A percentile compares a stretch with the other conserved stretches of the same genome.
These are phyloP conservation scores for Nymphalis urticae DNA, from an alignment of 2,888 invertebrate genomes.

Conservation along the genomic window DNA sequence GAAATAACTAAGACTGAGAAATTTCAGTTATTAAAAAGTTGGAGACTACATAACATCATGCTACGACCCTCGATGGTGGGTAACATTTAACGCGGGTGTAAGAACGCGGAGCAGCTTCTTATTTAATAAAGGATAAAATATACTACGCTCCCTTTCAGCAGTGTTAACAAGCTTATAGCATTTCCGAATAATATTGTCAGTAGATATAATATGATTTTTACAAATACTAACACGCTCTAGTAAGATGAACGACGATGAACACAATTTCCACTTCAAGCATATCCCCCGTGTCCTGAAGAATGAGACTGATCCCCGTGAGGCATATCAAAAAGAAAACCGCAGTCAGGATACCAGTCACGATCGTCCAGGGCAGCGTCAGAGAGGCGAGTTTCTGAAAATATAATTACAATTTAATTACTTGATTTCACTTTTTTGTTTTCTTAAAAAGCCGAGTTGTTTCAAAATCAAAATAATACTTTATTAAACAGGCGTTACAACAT, in stretches of 20 bases:
- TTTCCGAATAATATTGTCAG: no score
- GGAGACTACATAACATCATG: no score
- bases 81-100: no score
- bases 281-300: slow-evolving; percentile 68
- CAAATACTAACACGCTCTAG: slow-evolving; percentile 61
- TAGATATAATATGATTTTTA: no score
- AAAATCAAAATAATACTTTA: background rate
- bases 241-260: slow-evolving; percentile 58
- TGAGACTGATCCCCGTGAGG: slow-evolving; percentile 69
- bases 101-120: no score
- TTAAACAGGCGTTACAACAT: no score
- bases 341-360: slow-evolving; percentile 71
- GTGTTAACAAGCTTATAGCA: no score
- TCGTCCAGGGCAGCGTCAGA: slow-evolving; percentile 74
- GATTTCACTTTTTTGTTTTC: background rate
- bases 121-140: no score
- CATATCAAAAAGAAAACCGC: slow-evolving; percentile 68
- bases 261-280: slow-evolving; percentile 60
- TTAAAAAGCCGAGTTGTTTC: background rate
- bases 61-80: no score
- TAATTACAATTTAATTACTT: background rate
- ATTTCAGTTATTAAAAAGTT: no score
- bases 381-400: slow-evolving; percentile 66
- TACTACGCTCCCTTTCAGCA: no score
- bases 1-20: no score